These are phyloP conservation scores for Drosophila funebris DNA, from an alignment of 1,140 invertebrate genomes.

Conservation along the genomic window DNA sequence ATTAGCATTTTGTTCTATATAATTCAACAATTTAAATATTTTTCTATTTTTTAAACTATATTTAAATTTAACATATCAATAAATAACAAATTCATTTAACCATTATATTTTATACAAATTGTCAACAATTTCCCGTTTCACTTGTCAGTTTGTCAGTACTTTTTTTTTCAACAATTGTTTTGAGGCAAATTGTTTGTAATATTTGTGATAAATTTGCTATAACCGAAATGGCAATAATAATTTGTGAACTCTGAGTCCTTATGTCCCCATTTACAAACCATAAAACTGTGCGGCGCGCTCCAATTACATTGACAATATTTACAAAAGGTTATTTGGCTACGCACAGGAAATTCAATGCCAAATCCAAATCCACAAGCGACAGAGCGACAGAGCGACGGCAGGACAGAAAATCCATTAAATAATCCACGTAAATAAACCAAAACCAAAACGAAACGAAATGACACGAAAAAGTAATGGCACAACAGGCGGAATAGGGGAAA, in stretches of 20 bases:
- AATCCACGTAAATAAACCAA: slow-evolving; percentile 70
- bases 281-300: slow-evolving; percentile 52
- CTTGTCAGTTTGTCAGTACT: neutral
- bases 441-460: slow-evolving; percentile 46
- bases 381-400: neutral
- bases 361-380: slow-evolving; percentile 54
- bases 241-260: slow-evolving; percentile 14
- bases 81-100: no score
- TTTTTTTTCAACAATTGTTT: no score
- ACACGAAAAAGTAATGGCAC: slow-evolving; percentile 35
- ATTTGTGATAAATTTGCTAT: slow-evolving; percentile 8
- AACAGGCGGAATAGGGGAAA: neutral
- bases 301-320: slow-evolving; percentile 75
- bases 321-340: slow-evolving; percentile 39
- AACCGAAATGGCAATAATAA: slow-evolving; percentile 1
- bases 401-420: slow-evolving; percentile 69
- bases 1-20: no score
- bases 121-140: neutral
- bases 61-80: neutral
- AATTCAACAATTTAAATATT: neutral
- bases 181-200: neutral
- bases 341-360: slow-evolving; percentile 65
- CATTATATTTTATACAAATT: neutral
- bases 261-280: slow-evolving; percentile 34
- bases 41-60: neutral